Base-by-base conservation (phyloP, 2,113 vertebrate genomes). In the Potamarius usumacintae region DNA sequence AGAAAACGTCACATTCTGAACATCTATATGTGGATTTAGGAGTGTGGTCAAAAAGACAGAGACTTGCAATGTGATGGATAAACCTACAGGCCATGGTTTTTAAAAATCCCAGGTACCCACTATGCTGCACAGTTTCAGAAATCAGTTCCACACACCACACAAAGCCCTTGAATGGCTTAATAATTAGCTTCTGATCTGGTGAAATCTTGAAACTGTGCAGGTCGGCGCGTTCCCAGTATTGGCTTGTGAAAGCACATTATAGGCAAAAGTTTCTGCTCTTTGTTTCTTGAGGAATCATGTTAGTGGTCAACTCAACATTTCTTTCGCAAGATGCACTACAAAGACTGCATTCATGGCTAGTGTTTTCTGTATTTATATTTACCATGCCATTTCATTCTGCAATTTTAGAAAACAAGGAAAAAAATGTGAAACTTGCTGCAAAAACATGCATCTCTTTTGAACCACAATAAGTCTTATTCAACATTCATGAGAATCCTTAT, bases 151-250 rank as follows among this genome's bases (percentile, higher is more conserved):
- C 57, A 22, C 55, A 81, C 57, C 79, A 42, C 55, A 60, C 18
- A 60, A 55, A 60, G 52, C 30, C 2, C 17, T 60, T 42, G 27
- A 34, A 60, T 34, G 27, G 8, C 27, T 81, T 60, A 81, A 81
- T 80, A 53, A 52, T 77, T n/a, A 57, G 18, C 57, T 60, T 55
- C 79, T 81, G 79, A 60, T 42, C 1, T 81, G 57, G 79, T 81
- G 34, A 57, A 27, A 20, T 14, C 53, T 57, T 58, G n/a, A 81
- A 22, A 20, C 27, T 42, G 79, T 81, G 55, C 55, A 81, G 79
- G 55, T 60, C 79, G 60, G 27, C 12, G 27, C 5, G 17, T 81
- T n/a, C 55, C 27, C 27, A 11, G 55, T 34, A 34, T 81, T 15
- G 17, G 17, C 15, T 48, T 34, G 53, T 58, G 27, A 30, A 80